Percentiles rank a stretch among this genome's conserved stretches.
These are phyloP conservation scores for Notamacropus eugenii DNA, from an alignment of 2,797 vertebrate genomes.

Conservation along the genomic window DNA sequence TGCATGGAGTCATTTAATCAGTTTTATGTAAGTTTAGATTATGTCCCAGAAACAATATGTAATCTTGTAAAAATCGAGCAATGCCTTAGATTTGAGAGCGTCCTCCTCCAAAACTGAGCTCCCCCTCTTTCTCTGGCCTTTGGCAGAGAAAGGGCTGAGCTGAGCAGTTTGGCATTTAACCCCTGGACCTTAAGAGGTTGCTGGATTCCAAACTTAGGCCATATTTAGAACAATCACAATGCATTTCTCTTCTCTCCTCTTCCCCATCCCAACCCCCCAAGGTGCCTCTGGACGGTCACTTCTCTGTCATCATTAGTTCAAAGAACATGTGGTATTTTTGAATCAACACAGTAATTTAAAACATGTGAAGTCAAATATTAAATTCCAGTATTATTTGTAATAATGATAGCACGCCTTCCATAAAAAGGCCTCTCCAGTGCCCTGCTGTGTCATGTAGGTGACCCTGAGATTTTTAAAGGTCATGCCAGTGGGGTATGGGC, in stretches of 20 bases:
- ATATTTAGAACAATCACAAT: conserved; percentile 3
- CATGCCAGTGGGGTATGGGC: background rate
- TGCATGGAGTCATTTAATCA: conserved; percentile 37
- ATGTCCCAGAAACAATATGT: conserved; percentile 49
- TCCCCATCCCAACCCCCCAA: background rate
- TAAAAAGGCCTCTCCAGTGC: background rate
- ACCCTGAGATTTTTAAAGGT: background rate
- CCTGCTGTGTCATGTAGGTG: background rate
- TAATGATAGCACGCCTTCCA: background rate
- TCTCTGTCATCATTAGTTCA: conserved; percentile 46
- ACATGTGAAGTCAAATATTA: conserved; percentile 47
- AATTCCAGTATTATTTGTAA: background rate
- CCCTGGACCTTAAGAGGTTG: conserved; percentile 18
- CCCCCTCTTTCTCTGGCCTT: background rate
- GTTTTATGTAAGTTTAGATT: conserved; percentile 36
- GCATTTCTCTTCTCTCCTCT: background rate
- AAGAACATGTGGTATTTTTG: conserved; percentile 41
- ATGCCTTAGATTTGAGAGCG: conserved; percentile 28
- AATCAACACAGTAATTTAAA: conserved; percentile 60
- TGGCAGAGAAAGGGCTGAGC: background rate
- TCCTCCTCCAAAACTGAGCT: conserved; percentile 7
- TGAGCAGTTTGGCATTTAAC: conserved; percentile 51
- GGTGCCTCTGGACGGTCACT: conserved; percentile 33
- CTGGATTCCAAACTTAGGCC: background rate
- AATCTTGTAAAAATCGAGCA: conserved; percentile 47